A percentile compares a stretch with the other conserved stretches of the same genome.
Conservation (phyloP, 2,113 vertebrate genomes). For the Mohoua ochrocephala region DNA sequence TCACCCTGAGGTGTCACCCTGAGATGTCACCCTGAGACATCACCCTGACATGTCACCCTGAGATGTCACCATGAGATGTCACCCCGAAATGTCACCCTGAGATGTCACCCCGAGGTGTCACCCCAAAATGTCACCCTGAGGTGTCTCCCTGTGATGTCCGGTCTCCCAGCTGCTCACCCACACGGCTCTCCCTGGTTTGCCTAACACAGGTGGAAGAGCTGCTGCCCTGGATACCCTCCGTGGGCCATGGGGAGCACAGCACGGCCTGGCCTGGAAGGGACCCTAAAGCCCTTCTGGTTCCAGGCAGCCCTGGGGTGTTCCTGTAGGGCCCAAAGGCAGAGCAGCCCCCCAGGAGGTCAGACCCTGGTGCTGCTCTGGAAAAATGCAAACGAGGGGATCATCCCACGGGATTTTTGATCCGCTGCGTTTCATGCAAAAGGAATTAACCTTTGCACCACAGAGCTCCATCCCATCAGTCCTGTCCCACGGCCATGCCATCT, state of each 20-base stretch:
- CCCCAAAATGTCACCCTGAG: too few relatives aligned
- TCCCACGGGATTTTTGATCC: too few relatives aligned
- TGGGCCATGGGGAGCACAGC: background rate
- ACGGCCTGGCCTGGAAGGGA: background rate
- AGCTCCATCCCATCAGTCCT: background rate
- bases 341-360: background rate
- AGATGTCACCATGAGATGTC: background rate
- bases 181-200: background rate
- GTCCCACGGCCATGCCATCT: background rate
- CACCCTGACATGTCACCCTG: background rate
- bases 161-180: background rate
- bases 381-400: background rate
- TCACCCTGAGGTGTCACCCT: background rate
- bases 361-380: background rate
- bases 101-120: too few relatives aligned
- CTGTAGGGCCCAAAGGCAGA: background rate
- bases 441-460: background rate
- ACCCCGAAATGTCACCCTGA: too few relatives aligned
- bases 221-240: rapidly evolving
- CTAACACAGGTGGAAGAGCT: background rate
- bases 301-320: background rate
- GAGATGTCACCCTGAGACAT: background rate
- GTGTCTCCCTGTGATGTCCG: background rate
- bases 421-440: background rate
- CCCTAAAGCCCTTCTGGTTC: background rate